Conservation (phyloP, 1,140 invertebrate genomes). For the Drosophila nebulosa region DNA sequence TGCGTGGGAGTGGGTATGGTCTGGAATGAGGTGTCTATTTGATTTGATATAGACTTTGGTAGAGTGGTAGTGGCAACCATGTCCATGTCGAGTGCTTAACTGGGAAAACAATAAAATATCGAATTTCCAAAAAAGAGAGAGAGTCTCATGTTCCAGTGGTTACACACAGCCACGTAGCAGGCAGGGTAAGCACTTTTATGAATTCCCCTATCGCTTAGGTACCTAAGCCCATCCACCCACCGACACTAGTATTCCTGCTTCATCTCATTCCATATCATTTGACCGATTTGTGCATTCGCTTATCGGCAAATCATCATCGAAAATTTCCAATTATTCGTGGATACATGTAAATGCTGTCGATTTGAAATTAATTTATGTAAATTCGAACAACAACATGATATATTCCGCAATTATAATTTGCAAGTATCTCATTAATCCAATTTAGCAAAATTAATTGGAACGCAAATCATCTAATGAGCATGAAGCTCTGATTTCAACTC, state of each 20-base stretch:
- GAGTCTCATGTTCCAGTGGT: conserved; percentile 47
- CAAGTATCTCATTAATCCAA: conserved; percentile 76
- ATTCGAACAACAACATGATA: conserved; percentile 52
- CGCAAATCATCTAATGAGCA: conserved; percentile 73
- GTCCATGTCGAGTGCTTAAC: conserved; percentile 46
- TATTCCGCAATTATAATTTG: conserved; percentile 46
- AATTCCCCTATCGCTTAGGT: conserved; percentile 22
- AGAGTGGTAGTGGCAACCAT: conserved; percentile 14
- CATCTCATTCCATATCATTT: not conserved
- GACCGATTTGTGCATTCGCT: conserved; percentile 40
- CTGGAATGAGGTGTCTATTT: conserved; percentile 36
- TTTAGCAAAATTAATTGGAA: conserved; percentile 75
- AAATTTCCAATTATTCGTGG: conserved; percentile 61
- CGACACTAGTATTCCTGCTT: not conserved
- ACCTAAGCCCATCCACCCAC: conserved; percentile 18
- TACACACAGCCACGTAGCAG: conserved; percentile 11
- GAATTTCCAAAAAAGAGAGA: conserved; percentile 34
- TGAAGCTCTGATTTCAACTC: conserved; percentile 45
- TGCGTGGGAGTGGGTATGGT: not conserved
- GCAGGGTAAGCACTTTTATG: conserved; percentile 43
- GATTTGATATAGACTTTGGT: conserved; percentile 48
- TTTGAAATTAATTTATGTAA: conserved; percentile 72
- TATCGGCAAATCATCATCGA: conserved; percentile 57
- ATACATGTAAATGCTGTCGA: conserved; percentile 51
- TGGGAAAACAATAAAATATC: conserved; percentile 54